Percentiles rank a stretch among this genome's conserved stretches.
These are phyloP conservation scores for Poecilia latipinna DNA, from an alignment of 2,113 vertebrate species.

Conservation along the genomic window DNA sequence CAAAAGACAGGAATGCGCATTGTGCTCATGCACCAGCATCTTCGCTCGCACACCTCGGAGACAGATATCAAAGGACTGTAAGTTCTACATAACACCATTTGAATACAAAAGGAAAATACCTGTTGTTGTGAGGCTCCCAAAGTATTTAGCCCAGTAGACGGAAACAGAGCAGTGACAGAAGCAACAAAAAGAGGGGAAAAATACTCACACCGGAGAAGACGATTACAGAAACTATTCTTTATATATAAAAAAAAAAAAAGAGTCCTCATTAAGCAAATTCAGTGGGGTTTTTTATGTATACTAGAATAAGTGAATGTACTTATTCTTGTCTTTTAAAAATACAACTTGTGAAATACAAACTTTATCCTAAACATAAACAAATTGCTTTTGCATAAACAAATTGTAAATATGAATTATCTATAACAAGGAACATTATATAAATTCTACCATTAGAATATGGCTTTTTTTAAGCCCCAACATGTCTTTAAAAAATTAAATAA, in stretches of 20 bases:
- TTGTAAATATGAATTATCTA: neutral
- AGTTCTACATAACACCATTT: constrained; percentile 62
- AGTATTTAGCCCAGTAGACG: constrained; percentile 54
- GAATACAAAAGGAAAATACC: constrained; percentile 71
- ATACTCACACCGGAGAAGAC: neutral
- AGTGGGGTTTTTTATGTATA: neutral
- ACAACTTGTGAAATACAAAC: neutral
- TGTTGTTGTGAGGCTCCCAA: constrained; percentile 38
- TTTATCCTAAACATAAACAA: neutral
- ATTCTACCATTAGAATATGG: neutral
- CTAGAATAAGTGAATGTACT: neutral
- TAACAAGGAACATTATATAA: neutral
- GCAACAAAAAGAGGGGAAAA: constrained; percentile 4
- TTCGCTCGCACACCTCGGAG: constrained; percentile 35
- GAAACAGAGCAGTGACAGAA: constrained; percentile 23
- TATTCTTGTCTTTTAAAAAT: neutral
- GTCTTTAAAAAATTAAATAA: no score
- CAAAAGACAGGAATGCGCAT: constrained; percentile 44
- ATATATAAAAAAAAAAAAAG: neutral
- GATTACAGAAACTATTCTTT: neutral
- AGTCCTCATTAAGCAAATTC: neutral
- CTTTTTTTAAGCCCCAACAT: neutral
- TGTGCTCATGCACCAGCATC: constrained; percentile 21
- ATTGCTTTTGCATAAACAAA: neutral
- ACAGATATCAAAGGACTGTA: constrained; percentile 57